phyloP scores from a whole-genome alignment of 1,140 invertebrate species.

The Nephotettix cincticeps region DNA sequence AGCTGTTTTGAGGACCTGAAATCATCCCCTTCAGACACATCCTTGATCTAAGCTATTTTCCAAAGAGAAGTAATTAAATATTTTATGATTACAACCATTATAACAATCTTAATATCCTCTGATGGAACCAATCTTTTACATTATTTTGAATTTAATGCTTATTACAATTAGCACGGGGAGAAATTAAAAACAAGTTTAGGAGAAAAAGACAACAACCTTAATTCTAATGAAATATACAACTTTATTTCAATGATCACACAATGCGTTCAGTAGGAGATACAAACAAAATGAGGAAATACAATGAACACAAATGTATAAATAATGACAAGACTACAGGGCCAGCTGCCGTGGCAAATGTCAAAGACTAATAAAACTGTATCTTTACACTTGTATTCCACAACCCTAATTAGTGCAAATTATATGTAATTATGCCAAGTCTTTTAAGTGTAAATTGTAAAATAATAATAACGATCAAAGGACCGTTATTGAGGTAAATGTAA shows the following conservation, averaged over 20 bases:
- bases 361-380: neutral
- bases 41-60: too few relatives aligned
- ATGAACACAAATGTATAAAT: slow-evolving; percentile 16
- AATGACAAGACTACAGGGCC: neutral
- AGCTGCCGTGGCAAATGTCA: neutral
- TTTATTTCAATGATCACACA: slow-evolving; percentile 23
- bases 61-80: too few relatives aligned
- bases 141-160: too few relatives aligned
- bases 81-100: too few relatives aligned
- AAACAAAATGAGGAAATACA: slow-evolving; percentile 10
- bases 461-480: neutral
- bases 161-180: too few relatives aligned
- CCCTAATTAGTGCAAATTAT: neutral
- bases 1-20: too few relatives aligned
- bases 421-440: neutral
- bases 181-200: too few relatives aligned
- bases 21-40: too few relatives aligned
- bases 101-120: too few relatives aligned
- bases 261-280: neutral
- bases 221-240: slow-evolving; percentile 21
- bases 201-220: neutral
- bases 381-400: neutral
- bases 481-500: neutral
- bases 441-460: neutral
- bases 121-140: too few relatives aligned